Base-by-base conservation (phyloP, 2,797 vertebrate species). In the Neosilurus hyrtlii region DNA sequence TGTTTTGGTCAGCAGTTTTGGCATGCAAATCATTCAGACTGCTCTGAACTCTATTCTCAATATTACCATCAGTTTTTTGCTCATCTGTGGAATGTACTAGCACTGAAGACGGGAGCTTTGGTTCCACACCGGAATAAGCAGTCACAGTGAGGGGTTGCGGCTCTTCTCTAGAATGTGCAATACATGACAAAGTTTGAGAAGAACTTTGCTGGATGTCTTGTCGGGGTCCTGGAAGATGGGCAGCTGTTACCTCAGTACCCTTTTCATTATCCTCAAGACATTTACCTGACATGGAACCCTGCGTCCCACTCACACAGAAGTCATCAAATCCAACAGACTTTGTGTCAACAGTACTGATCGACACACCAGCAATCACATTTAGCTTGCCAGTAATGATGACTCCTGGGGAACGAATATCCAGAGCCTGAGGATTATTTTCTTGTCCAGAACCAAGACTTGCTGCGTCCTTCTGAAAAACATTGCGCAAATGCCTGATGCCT, bases 151-250 rank as follows among this genome's bases (percentile, higher is more conserved):
- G 26, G 14, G 67, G 30, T 30, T 54, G 37, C 59, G 18, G 14
- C n/a, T 73, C 63, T 54, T 81, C 35, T 37, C 6, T 35, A 22
- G 24, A 66, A 62, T 24, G 63, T 59, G 24, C 24, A 63, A 63
- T 52, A 43, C 10, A 12, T 1, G 57, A 14, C 5, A 22, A 78
- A 18, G 20, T 43, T 43, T 71, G 57, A 15, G 43, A 54, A 43
- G 30, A 35, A 54, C 61, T 71, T 76, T 35, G 37, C 56, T 81
- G 72, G 54, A 73, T 67, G 71, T 79, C 9, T 57, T 76, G 71
- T 63, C 82, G 52, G 15, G 35, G 73, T 22, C 24, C 70, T 63
- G 52, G 61, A 30, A 37, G n/a, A 73, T 73, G 37, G 11, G 26
- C 12, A 14, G 12, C 12, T 65, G 43, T 52, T 18, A 9, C 9